A percentile compares a stretch with the other conserved stretches of the same genome.
Conservation (phyloP, 1,140 invertebrate species). For the Pomacea maculata region DNA sequence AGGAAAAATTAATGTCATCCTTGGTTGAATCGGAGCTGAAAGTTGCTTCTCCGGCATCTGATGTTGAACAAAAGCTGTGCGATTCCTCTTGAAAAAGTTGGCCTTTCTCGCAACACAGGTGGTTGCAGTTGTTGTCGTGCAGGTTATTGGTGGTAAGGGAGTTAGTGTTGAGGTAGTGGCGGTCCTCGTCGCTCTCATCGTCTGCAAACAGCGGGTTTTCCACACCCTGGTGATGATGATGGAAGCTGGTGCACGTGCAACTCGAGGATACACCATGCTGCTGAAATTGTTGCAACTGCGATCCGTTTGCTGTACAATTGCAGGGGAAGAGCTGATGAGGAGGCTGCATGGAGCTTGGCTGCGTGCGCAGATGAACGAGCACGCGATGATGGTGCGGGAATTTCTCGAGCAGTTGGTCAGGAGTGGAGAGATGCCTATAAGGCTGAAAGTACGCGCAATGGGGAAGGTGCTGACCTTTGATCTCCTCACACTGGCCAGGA, state of each 20-base stretch:
- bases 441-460: neutral
- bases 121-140: neutral
- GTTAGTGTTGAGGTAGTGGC: neutral
- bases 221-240: neutral
- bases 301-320: too few relatives aligned
- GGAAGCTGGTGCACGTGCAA: neutral
- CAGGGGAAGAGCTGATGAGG: too few relatives aligned
- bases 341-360: too few relatives aligned
- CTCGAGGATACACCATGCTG: neutral
- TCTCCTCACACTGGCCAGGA: neutral
- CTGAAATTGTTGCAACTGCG: neutral
- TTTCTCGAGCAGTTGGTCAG: slow-evolving; percentile 1
- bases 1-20: neutral
- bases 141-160: neutral
- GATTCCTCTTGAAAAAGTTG: neutral
- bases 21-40: neutral
- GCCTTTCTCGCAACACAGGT: neutral
- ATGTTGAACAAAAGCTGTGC: neutral
- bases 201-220: slow-evolving; percentile 13
- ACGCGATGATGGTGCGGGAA: slow-evolving; percentile 2
- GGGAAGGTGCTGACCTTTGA: neutral
- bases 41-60: neutral
- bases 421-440: neutral
- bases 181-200: neutral
- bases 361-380: neutral